Percentiles rank a stretch among this genome's conserved stretches.
Evolutionary conservation across 2,113 vertebrate genomes (phyloP).

Genomic region (Oryctolagus cuniculus): mOryCun1.1 NC_091451.1:18994001-18994500

Average conservation of each 20-base stretch:
- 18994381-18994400: conserved; percentile 45
- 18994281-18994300: not conserved
- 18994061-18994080: too few relatives aligned
- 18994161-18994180: not conserved
- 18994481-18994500: not conserved
- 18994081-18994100: too few relatives aligned
- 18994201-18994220: not conserved
- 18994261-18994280: not conserved
- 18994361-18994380: conserved; percentile 35
- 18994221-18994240: not conserved
- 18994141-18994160: not conserved
- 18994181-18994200: not conserved
- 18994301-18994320: not conserved
- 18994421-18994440: conserved; percentile 13
- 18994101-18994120: too few relatives aligned
- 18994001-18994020: too few relatives aligned
- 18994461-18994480: not conserved
- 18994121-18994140: too few relatives aligned
- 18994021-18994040: too few relatives aligned
- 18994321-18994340: not conserved
- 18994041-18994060: too few relatives aligned
- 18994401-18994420: not conserved
- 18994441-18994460: not conserved
- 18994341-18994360: conserved; percentile 18
- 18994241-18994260: not conserved